Conservation (phyloP, 2,113 vertebrate species). For the Murina feae region DNA sequence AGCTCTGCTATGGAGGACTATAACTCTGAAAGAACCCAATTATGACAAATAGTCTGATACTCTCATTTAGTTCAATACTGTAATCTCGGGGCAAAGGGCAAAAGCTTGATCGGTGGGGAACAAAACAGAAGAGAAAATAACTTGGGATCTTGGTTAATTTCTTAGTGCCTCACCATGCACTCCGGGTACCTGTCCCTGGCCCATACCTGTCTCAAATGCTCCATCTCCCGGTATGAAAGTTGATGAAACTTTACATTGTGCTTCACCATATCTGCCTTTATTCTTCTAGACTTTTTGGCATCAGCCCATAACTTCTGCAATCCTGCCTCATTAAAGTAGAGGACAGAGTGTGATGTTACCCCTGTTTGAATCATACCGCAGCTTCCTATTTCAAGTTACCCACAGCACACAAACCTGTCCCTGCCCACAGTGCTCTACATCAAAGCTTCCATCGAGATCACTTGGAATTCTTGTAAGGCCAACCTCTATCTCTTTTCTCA, state of each 20-base stretch:
- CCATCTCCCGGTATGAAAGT: slow-evolving; percentile 93
- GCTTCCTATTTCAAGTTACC: not conserved
- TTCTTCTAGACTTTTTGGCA: slow-evolving; percentile 83
- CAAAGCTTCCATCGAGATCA: not conserved
- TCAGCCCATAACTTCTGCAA: slow-evolving; percentile 84
- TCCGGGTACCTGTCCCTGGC: not conserved
- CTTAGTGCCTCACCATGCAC: not conserved
- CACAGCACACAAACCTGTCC: not conserved
- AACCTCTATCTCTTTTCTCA: not conserved
- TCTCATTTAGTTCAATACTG: not conserved
- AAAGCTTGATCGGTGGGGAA: not conserved
- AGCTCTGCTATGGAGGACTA: not conserved
- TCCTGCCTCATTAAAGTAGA: slow-evolving; percentile 80
- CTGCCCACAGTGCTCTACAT: not conserved
- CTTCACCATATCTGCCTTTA: slow-evolving; percentile 80
- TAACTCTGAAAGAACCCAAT: not conserved
- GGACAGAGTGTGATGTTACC: slow-evolving; percentile 47
- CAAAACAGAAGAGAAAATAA: not conserved
- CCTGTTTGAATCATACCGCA: slow-evolving; percentile 2
- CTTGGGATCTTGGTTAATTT: not conserved
- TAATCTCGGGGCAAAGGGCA: not conserved
- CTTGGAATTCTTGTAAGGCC: not conserved
- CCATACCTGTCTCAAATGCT: slow-evolving; percentile 90
- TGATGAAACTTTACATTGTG: slow-evolving; percentile 78
- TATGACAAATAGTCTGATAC: not conserved